A percentile compares a stretch with the other conserved stretches of the same genome.
phyloP scores from a whole-genome alignment of 2,113 vertebrate genomes.

The Meriones unguiculatus region DNA sequence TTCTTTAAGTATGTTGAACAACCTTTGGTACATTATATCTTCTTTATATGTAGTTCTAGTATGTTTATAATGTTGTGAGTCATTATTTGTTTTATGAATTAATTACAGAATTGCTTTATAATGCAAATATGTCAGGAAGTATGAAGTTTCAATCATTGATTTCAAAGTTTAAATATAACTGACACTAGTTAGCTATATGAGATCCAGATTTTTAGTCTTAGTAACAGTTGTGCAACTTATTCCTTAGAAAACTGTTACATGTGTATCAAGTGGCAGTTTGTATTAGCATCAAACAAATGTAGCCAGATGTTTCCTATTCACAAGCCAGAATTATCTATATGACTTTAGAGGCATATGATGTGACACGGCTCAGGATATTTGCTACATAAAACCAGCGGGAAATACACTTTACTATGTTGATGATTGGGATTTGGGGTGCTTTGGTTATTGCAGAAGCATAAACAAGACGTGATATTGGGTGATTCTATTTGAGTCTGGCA shows the following conservation, averaged over 20 bases:
- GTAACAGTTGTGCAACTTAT: not conserved
- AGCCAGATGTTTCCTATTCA: not conserved
- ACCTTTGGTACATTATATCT: not conserved
- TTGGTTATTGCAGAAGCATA: not conserved
- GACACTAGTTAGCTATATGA: not conserved
- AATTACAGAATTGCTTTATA: not conserved
- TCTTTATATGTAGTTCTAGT: constrained; percentile 19
- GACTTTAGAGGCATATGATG: not conserved
- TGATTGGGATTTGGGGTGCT: not conserved
- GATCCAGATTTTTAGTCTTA: not conserved
- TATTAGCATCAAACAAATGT: not conserved
- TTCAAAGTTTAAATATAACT: constrained; percentile 3
- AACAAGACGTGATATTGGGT: not conserved
- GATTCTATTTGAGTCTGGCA: not conserved
- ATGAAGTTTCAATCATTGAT: not conserved
- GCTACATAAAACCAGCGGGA: not conserved
- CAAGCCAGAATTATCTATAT: not conserved
- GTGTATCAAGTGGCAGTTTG: not conserved
- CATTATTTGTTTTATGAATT: not conserved
- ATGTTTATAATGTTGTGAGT: not conserved
- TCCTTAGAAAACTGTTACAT: not conserved
- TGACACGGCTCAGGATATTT: not conserved
- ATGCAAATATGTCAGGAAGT: not conserved
- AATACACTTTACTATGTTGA: not conserved
- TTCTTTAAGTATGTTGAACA: not conserved